phyloP scores from a whole-genome alignment of 2,113 vertebrate species.

The Mionectes macconnelli region DNA sequence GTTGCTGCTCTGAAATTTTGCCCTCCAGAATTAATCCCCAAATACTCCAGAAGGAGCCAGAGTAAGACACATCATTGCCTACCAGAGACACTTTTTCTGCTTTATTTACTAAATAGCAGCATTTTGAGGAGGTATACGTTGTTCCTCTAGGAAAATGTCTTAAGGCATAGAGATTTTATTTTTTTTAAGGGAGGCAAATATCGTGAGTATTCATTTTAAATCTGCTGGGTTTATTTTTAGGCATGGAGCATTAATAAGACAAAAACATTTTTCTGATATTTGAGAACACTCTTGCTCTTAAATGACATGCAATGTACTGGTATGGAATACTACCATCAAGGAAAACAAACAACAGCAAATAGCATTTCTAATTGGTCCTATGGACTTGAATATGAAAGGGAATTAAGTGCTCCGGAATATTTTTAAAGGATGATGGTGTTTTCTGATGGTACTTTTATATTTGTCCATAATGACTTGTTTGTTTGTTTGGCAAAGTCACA shows the following conservation, averaged over 20 bases:
- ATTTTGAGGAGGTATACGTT: background rate
- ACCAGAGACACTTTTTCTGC: background rate
- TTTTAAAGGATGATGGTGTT: constrained; percentile 3
- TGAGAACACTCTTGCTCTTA: constrained; percentile 12
- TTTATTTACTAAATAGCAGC: background rate
- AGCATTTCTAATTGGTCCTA: background rate
- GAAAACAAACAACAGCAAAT: constrained; percentile 10
- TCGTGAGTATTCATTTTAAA: background rate
- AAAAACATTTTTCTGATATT: background rate
- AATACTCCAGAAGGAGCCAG: background rate
- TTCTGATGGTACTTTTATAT: constrained; percentile 16
- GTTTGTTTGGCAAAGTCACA: background rate
- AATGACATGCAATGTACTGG: background rate
- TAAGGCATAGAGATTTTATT: background rate
- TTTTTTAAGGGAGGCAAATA: background rate
- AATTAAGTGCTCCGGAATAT: constrained; percentile 12
- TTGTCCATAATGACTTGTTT: constrained; percentile 21
- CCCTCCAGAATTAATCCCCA: background rate
- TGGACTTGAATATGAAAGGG: background rate
- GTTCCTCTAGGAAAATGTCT: background rate
- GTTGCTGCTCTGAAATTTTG: background rate
- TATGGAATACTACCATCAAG: background rate
- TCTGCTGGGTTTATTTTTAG: constrained; percentile 24
- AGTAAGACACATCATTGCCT: background rate
- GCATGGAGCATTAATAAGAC: background rate